Evolutionary conservation across 2,888 invertebrate genomes (phyloP), one percentile per base, ranked within the genome.

Genomic region (Biston stratarius): DNA sequence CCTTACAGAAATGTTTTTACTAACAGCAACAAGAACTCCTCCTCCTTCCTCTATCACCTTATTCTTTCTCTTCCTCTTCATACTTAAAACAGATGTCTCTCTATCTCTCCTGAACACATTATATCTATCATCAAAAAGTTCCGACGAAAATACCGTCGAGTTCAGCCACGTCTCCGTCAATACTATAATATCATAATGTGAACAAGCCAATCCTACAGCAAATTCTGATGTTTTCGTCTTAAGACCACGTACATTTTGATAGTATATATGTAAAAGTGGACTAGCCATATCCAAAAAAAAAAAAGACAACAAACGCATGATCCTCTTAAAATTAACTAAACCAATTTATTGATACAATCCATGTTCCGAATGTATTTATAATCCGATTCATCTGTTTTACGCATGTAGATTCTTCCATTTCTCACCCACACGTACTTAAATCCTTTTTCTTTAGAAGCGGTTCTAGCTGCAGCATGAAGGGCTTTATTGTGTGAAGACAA

Each of bases 61-160:
- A n/a, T 12, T n/a, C 34, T 44, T 40, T 47, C 47, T 47, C 15
- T 47, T 15, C 14, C 47, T 47, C 2, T 15, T 47, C 47, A 47
- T 47, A 47, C 56, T 44, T n/a, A 56, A 12, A 12, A 7, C 33
- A 7, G 56, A 56, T 44, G 56, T 56, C 44, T 56, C 56, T 44
- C 56, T 56, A 56, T 56, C 56, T 44, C 56, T 56, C 44, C 56
- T 56, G 10, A 33, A 56, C 33, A 56, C 56, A 44, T 44, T 44
- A n/a, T 56, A 56, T 33, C 56, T 24, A 34, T 33, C 33, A 56
- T 56, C 56, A 56, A 56, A 44, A n/a, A 56, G 33, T 56, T 56
- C 56, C 7, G 33, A 6, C 12, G 40, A 47, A 24, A 47, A 47
- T 47, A 47, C 47, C 1, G 47, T 15, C 9, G 47, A 47, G 24